Conservation (phyloP, 1,140 invertebrate genomes). For the Cydia splendana region DNA sequence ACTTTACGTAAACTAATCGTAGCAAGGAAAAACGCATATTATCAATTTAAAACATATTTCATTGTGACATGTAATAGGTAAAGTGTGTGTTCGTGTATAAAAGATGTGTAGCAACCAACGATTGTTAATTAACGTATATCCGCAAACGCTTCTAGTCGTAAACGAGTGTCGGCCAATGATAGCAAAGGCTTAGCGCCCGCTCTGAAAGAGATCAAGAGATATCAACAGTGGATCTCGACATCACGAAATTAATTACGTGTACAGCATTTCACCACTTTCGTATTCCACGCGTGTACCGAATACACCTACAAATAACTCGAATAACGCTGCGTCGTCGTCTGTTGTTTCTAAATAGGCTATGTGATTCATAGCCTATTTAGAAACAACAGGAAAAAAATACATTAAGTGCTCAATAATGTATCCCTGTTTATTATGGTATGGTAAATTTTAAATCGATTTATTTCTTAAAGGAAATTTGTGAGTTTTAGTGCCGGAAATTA, state of each 20-base stretch:
- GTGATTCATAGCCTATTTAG: conserved; percentile 9
- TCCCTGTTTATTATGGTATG: background rate
- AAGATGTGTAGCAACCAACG: background rate
- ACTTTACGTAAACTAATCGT: too few relatives aligned
- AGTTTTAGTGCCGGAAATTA: background rate
- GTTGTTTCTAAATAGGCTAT: too few relatives aligned
- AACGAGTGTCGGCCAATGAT: conserved; percentile 12
- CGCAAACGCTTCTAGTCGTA: background rate
- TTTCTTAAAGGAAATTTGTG: background rate
- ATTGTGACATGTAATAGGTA: too few relatives aligned
- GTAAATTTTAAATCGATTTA: background rate
- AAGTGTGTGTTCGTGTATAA: background rate
- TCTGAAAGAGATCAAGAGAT: conserved; percentile 30
- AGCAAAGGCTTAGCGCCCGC: background rate
- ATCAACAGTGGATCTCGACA: conserved; percentile 31
- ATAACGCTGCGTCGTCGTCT: background rate
- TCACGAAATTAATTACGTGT: conserved; percentile 35
- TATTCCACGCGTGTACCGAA: conserved; percentile 8
- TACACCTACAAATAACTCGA: conserved; percentile 17
- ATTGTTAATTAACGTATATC: background rate
- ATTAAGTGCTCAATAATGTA: background rate
- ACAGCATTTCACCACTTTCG: conserved; percentile 17
- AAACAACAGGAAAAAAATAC: background rate
- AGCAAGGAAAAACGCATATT: too few relatives aligned
- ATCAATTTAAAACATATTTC: too few relatives aligned